Base-by-base conservation (phyloP, 2,888 invertebrate genomes). In the Schrankia costaestrigalis region DNA sequence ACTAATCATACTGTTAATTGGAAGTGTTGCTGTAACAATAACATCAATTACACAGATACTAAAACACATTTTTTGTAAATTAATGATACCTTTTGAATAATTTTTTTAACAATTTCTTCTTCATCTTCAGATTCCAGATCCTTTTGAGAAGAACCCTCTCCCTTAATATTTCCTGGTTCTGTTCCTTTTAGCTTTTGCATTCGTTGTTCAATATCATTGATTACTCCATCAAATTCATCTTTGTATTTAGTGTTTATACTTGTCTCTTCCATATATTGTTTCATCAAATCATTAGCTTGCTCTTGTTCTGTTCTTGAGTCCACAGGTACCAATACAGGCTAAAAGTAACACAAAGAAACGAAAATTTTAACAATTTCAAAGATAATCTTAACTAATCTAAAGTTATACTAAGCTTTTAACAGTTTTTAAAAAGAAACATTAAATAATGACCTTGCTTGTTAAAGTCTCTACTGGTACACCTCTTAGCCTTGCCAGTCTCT, bases 261-360 rank as follows among this genome's bases (percentile, higher is more conserved):
- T 9, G 79, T 69, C 64, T 91, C 89, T 12, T 85, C 89, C 35
- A 90, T 57, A 46, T 89, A 90, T 68, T 90, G 92, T 31, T 86
- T 88, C 37, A 95, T 65, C n/a, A 95, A 78, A 57, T 93, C 92
- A 61, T 93, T 90, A 11, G 90, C 90, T 77, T 93, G 93, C 55
- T 95, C 90, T 63, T 93, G 90, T 56, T 93, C 92, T 8, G 91
- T 90, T 68, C 92, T 89, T 24, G 84, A 82, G 55, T 93, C 93
- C 9, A 86, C 84, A 19, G 80, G 63, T 28, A 83, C 70, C 21
- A 88, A 44, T 19, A 79, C 43, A 36, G 84, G 58, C 90, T 90
- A 39, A 42, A 71, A 64, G 8, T 17, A 17, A 17, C 17, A 17
- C 3, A 17, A 17, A 7, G 7, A 17, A 17, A 5, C 7, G 7